A percentile compares a stretch with the other conserved stretches of the same genome.
These are phyloP conservation scores for Holocentrus rufus DNA, from an alignment of 2,797 vertebrate genomes.

Conservation along the genomic window DNA sequence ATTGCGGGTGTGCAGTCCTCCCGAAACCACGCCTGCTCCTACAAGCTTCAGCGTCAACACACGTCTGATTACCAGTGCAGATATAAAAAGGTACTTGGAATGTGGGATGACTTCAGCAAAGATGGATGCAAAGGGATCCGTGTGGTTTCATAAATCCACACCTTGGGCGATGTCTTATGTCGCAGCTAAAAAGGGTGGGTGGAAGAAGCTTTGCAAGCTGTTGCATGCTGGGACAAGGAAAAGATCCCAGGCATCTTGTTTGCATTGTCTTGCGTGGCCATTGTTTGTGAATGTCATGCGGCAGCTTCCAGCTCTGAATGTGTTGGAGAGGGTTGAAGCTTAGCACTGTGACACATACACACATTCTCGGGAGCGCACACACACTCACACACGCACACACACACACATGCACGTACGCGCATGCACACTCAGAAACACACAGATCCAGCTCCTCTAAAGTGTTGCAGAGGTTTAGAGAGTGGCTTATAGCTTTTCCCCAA, in stretches of 20 bases:
- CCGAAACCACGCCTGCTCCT: slow-evolving; percentile 18
- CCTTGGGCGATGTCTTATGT: slow-evolving; percentile 66
- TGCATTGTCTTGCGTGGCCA: slow-evolving; percentile 72
- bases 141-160: slow-evolving; percentile 66
- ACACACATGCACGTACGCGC: neutral
- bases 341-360: slow-evolving; percentile 49
- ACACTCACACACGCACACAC: neutral
- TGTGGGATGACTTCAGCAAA: slow-evolving; percentile 54
- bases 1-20: slow-evolving; percentile 27
- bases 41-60: slow-evolving; percentile 33
- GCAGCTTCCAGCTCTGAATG: slow-evolving; percentile 67
- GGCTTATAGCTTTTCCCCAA: slow-evolving; percentile 38
- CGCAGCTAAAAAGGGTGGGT: slow-evolving; percentile 48
- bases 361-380: slow-evolving; percentile 10
- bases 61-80: slow-evolving; percentile 44
- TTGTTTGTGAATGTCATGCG: slow-evolving; percentile 75
- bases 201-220: slow-evolving; percentile 66
- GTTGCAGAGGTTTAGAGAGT: slow-evolving; percentile 52
- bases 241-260: slow-evolving; percentile 76
- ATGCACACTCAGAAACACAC: slow-evolving; percentile 10
- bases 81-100: slow-evolving; percentile 54
- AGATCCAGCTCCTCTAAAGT: slow-evolving; percentile 48
- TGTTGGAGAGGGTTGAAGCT: slow-evolving; percentile 67
- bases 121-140: slow-evolving; percentile 49
- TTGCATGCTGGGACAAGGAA: slow-evolving; percentile 63